Evolutionary conservation across 92 coral and sea anemone genomes (phyloP), one percentile per base, ranked within the genome.

Genomic region (Epizoanthus scotinus): DNA sequence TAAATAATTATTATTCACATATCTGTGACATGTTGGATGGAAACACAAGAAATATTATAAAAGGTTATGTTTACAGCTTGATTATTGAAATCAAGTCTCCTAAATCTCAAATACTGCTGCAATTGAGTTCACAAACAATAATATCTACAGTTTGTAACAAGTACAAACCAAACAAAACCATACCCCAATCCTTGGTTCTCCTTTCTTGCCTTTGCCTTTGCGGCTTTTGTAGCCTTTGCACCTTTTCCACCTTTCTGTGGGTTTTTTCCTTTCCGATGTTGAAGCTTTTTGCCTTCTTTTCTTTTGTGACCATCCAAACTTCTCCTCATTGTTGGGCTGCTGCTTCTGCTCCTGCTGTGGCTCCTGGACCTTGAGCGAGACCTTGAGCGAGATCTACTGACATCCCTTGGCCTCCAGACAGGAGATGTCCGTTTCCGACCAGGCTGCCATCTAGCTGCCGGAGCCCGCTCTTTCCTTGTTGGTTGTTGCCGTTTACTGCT

Each of bases 381-480:
- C 44, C 31, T 66, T 22, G 83, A 78, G 34, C 78, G 60, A 64
- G 92, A 86, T 50, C 98, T 83, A 67, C 97, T 88, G 14, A 81
- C 86, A 47, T 85, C 90, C 73, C 93, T 87, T 84, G 88, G 85
- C 57, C 94, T 89, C 86, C 90, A 82, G 1, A 86, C 15, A 3
- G 97, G 91, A 54, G 97, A 90, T 1, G 93, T 88, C 52, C 90
- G 82, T 25, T 91, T 89, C 12, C 93, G 69, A 22, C 93, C 89
- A 19, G 94, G 95, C 74, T 93, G 98, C 92, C 91, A 90, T 69
- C 94, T 88, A 8, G 78, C 77, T 25, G 91, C 85, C 7, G 83
- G 84, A 28, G 79, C 70, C 34, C 90, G 81, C 49, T 87, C 94
- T 54, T 87, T 90, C 19, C 73, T 87, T 27, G 82, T 54, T 22